phyloP scores from a whole-genome alignment of 2,888 invertebrate genomes.

The Crossocerus cetratus region DNA sequence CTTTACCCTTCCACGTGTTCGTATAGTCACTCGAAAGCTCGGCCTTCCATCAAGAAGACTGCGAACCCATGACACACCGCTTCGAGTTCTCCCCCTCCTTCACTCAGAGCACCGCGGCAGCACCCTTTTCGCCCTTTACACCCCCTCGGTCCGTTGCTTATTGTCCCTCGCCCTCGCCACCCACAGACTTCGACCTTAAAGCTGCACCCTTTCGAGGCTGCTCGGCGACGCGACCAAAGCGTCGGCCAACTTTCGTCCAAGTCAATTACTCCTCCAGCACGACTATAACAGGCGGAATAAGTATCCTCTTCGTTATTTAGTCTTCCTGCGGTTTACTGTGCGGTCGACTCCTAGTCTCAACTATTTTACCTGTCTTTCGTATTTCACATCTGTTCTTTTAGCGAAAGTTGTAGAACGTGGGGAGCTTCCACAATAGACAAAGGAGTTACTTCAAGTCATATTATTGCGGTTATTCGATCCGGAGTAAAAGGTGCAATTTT shows the following conservation, averaged over 20 bases:
- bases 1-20: conserved; percentile 52
- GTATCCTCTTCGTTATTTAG: conserved; percentile 7
- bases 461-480: no score
- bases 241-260: conserved; percentile 28
- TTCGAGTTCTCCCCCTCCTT: conserved; percentile 43
- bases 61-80: conserved; percentile 47
- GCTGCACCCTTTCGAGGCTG: conserved; percentile 46
- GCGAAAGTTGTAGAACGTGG: no score
- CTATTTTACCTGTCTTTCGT: no score
- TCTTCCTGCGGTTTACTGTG: no score
- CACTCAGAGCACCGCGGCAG: conserved; percentile 48
- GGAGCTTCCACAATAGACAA: no score
- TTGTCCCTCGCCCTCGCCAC: conserved; percentile 63
- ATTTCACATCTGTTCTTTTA: no score
- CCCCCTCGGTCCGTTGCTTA: conserved; percentile 49
- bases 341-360: no score
- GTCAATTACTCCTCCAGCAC: conserved; percentile 36
- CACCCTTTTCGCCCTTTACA: conserved; percentile 29
- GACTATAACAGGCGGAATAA: conserved; percentile 27
- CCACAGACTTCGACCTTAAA: conserved; percentile 62
- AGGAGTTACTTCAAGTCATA: no score
- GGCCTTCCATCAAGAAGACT: conserved; percentile 45
- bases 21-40: neutral
- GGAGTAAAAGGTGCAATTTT: no score
- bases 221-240: conserved; percentile 22